Conservation (phyloP, 1,140 invertebrate genomes). For the Triops longicaudatus region DNA sequence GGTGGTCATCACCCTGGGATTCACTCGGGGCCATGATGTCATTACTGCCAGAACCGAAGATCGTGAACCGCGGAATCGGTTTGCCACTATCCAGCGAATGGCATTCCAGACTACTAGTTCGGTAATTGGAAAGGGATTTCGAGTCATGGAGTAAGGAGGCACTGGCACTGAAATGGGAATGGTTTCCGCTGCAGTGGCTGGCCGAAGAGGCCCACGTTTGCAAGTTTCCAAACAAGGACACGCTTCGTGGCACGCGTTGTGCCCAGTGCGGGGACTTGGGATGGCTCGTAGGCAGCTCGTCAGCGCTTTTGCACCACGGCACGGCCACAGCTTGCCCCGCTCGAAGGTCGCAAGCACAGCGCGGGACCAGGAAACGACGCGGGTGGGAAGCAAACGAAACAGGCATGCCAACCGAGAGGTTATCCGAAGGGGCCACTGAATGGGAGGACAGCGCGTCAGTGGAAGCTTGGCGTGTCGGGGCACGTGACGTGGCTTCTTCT, state of each 20-base stretch:
- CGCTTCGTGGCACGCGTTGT: neutral
- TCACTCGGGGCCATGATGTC: slow-evolving; percentile 9
- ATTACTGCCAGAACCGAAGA: neutral
- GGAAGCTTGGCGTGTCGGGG: neutral
- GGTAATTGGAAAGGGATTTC: neutral
- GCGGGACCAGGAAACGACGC: neutral
- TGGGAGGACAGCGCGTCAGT: neutral
- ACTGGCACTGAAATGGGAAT: neutral
- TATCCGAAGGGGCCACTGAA: neutral
- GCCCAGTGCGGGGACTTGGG: neutral
- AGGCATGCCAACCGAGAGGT: neutral
- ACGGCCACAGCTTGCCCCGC: neutral
- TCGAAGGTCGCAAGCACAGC: neutral
- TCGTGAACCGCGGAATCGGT: neutral
- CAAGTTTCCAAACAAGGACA: neutral
- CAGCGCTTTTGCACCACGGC: neutral
- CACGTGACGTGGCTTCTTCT: neutral
- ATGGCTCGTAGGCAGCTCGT: neutral
- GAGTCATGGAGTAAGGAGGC: neutral
- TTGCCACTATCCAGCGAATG: neutral
- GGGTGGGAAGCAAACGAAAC: neutral
- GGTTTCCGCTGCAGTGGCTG: neutral
- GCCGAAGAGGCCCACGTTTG: neutral
- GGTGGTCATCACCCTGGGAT: neutral
- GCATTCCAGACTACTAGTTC: neutral